These are phyloP conservation scores for Dynastes maya DNA, from an alignment of 2,888 invertebrate species.

Conservation along the genomic window DNA sequence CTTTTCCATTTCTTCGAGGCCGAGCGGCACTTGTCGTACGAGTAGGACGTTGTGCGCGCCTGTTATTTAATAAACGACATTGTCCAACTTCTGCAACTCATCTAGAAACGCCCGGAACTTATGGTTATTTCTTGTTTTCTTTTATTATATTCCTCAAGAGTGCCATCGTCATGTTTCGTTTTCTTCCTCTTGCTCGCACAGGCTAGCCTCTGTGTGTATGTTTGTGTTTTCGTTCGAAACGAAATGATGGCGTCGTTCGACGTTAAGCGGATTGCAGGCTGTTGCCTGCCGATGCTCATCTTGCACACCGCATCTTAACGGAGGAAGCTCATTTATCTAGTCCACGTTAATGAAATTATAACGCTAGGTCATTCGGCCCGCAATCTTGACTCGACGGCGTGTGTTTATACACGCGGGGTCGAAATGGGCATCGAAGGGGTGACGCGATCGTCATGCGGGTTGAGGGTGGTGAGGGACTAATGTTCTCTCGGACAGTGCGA, in stretches of 20 bases:
- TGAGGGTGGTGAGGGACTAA: not conserved
- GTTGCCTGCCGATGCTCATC: slow-evolving; percentile 60
- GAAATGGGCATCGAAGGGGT: not conserved
- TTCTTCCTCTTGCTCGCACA: not conserved
- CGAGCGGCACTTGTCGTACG: slow-evolving; percentile 22
- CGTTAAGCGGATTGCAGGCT: slow-evolving; percentile 58
- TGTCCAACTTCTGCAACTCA: slow-evolving; percentile 55
- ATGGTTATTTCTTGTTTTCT: slow-evolving; percentile 60
- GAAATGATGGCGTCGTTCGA: slow-evolving; percentile 47
- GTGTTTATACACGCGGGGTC: slow-evolving; percentile 6
- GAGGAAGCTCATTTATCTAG: slow-evolving; percentile 72
- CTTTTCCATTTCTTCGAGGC: slow-evolving; percentile 25
- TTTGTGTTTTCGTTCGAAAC: slow-evolving; percentile 22
- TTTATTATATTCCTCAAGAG: slow-evolving; percentile 63
- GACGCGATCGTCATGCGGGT: not conserved
- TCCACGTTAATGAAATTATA: slow-evolving; percentile 75
- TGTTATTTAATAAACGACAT: slow-evolving; percentile 55
- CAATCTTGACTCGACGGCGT: slow-evolving; percentile 62
- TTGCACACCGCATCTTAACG: slow-evolving; percentile 62
- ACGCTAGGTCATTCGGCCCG: slow-evolving; percentile 66
- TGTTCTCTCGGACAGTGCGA: slow-evolving; percentile 18
- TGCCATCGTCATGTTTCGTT: slow-evolving; percentile 56
- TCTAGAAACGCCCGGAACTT: slow-evolving; percentile 52
- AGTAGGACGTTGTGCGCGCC: slow-evolving; percentile 53
- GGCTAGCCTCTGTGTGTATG: not conserved